Percentiles rank a stretch among this genome's conserved stretches.
These are phyloP conservation scores for Tricholauxania praeusta DNA, from an alignment of 2,888 invertebrate species.

Conservation along the genomic window DNA sequence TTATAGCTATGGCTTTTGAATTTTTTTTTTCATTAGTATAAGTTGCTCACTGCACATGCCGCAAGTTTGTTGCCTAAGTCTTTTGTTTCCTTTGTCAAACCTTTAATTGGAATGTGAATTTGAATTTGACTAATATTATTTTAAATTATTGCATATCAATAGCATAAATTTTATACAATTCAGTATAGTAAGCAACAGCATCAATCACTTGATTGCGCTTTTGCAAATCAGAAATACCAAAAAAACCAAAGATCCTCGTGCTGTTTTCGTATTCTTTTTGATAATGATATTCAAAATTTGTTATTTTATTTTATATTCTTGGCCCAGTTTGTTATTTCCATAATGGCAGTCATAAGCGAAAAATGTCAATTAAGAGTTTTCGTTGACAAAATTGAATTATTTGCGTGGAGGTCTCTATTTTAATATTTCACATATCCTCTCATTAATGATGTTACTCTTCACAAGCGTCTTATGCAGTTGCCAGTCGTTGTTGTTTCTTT, in stretches of 20 bases:
- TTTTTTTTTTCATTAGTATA: too few relatives aligned
- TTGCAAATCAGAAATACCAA: conserved; percentile 26
- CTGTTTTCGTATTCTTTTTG: neutral
- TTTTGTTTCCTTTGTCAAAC: too few relatives aligned
- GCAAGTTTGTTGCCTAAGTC: too few relatives aligned
- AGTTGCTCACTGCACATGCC: too few relatives aligned
- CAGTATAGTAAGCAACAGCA: conserved; percentile 3
- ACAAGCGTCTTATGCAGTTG: too few relatives aligned
- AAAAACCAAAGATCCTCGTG: neutral
- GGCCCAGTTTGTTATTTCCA: conserved; percentile 53
- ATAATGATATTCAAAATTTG: conserved; percentile 37
- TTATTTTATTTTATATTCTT: conserved; percentile 29
- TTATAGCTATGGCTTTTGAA: too few relatives aligned
- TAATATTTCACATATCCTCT: neutral
- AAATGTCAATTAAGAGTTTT: conserved; percentile 61
- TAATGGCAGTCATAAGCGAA: conserved; percentile 64
- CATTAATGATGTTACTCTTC: too few relatives aligned
- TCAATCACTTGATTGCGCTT: conserved; percentile 40
- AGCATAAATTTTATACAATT: too few relatives aligned
- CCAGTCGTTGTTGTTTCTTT: too few relatives aligned
- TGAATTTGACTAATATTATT: too few relatives aligned
- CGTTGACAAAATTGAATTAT: neutral
- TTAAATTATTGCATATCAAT: too few relatives aligned
- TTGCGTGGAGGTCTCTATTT: neutral
- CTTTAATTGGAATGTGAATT: too few relatives aligned